These are phyloP conservation scores for Malaclemys terrapin DNA, from an alignment of 2,113 vertebrate species.

Conservation along the genomic window DNA sequence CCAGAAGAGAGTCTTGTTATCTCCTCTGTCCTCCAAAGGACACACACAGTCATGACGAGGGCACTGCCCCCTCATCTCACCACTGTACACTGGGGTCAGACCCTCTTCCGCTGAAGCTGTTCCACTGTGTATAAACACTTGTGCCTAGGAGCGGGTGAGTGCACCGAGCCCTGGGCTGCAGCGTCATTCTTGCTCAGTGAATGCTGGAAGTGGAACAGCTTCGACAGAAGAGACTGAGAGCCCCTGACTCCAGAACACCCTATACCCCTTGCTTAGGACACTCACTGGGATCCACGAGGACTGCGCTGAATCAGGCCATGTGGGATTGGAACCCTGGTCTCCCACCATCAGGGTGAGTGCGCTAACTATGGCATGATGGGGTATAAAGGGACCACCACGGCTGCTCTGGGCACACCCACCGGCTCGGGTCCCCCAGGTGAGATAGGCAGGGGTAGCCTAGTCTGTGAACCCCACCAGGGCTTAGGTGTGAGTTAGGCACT, in stretches of 20 bases:
- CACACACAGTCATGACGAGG: fast-evolving
- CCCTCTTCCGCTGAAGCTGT: not conserved
- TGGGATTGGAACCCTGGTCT: too few relatives aligned
- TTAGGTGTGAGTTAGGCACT: not conserved
- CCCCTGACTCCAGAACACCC: too few relatives aligned
- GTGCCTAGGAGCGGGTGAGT: not conserved
- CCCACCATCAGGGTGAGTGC: too few relatives aligned
- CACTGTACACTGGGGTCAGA: not conserved
- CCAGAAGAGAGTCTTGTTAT: not conserved
- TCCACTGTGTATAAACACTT: not conserved
- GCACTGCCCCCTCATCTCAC: not conserved
- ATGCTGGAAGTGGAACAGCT: not conserved
- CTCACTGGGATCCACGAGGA: too few relatives aligned
- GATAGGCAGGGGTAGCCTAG: too few relatives aligned
- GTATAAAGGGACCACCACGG: too few relatives aligned
- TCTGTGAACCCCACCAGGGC: not conserved
- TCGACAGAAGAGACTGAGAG: not conserved
- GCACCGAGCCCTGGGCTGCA: not conserved
- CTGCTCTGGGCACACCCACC: not conserved
- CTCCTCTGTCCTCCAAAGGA: not conserved
- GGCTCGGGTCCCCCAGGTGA: not conserved
- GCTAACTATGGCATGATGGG: too few relatives aligned
- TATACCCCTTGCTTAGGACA: too few relatives aligned
- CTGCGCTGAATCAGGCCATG: too few relatives aligned
- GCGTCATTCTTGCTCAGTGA: not conserved